phyloP scores from a whole-genome alignment of 1,140 invertebrate species.

The Alviniconcha marisindica region DNA sequence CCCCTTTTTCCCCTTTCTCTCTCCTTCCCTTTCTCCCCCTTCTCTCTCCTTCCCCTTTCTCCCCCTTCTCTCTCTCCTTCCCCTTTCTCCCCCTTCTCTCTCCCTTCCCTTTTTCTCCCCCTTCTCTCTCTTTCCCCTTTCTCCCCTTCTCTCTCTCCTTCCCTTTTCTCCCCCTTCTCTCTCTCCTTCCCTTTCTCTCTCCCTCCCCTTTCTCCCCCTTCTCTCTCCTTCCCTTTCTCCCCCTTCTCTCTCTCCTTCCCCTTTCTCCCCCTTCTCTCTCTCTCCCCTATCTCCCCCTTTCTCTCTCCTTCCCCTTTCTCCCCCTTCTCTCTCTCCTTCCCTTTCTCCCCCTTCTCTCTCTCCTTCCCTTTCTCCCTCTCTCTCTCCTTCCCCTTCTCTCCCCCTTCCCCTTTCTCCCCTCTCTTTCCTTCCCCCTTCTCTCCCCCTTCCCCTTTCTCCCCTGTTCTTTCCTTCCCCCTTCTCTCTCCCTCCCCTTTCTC shows the following conservation, averaged over 20 bases:
- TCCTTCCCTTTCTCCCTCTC: not conserved
- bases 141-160: not conserved
- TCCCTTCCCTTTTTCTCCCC: not conserved
- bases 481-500: not conserved
- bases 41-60: not conserved
- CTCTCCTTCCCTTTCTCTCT: not conserved
- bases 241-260: not conserved
- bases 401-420: not conserved
- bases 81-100: not conserved
- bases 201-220: no score
- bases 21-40: not conserved
- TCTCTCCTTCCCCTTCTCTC: not conserved
- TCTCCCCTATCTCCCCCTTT: not conserved
- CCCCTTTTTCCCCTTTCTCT: not conserved
- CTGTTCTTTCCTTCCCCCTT: not conserved
- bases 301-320: not conserved
- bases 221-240: not conserved
- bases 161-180: not conserved
- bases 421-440: not conserved
- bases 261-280: constrained; percentile 2
- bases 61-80: not conserved
- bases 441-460: not conserved
- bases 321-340: not conserved
- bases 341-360: no score
- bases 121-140: not conserved